Evolutionary conservation across 2,888 invertebrate species (phyloP).

Genomic region (Clivina fossor): DNA sequence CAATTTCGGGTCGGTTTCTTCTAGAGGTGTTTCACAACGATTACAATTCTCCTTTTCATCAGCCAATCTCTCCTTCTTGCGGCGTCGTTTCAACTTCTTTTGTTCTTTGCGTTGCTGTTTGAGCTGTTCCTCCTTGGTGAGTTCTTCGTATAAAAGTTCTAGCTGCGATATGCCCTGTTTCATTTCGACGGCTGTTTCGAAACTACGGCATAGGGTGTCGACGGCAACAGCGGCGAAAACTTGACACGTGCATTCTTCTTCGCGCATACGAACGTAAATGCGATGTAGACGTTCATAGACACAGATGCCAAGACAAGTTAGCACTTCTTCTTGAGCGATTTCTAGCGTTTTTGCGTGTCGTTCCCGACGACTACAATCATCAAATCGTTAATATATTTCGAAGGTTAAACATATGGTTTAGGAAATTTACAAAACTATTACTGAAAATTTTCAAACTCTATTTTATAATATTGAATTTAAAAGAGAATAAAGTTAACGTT

Average conservation of each 20-base stretch:
- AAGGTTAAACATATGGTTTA: no score
- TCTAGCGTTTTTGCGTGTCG: conserved; percentile 95
- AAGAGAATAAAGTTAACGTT: no score
- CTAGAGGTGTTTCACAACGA: conserved; percentile 48
- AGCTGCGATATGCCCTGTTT: conserved; percentile 88
- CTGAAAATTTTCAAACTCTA: no score
- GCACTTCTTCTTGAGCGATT: conserved; percentile 94
- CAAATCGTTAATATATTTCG: no score
- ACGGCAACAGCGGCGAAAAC: conserved; percentile 86
- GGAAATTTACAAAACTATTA: background rate
- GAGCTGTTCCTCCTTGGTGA: conserved; percentile 82
- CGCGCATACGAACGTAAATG: conserved; percentile 81
- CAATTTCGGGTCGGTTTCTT: conserved; percentile 44
- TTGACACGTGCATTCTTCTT: conserved; percentile 93
- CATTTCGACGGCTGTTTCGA: conserved; percentile 85
- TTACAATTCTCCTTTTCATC: conserved; percentile 53
- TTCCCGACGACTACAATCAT: conserved; percentile 81
- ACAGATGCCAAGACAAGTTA: conserved; percentile 92
- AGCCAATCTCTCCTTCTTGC: conserved; percentile 69
- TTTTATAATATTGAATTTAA: no score
- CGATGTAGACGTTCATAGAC: conserved; percentile 88
- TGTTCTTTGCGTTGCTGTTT: conserved; percentile 85
- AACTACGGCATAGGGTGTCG: conserved; percentile 84
- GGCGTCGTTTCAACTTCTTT: conserved; percentile 76
- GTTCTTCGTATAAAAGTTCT: conserved; percentile 83